Conservation (phyloP, 2,797 vertebrate genomes). For the Nannoperca obscura region DNA sequence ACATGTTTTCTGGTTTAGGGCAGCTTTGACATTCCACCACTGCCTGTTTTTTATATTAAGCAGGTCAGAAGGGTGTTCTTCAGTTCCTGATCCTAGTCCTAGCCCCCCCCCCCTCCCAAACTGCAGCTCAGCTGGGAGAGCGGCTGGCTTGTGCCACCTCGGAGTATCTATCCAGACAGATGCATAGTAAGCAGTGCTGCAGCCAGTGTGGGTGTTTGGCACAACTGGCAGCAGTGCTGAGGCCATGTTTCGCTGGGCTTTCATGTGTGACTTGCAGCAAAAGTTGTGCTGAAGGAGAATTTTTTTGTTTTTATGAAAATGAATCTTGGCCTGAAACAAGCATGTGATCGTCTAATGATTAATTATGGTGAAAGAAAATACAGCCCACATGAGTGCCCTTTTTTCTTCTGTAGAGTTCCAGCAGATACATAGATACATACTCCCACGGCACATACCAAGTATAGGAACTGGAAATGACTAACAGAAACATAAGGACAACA, state of each 20-base stretch:
- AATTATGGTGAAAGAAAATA: slow-evolving; percentile 69
- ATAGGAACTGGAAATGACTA: slow-evolving; percentile 48
- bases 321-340: slow-evolving; percentile 48
- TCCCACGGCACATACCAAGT: slow-evolving; percentile 36
- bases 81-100: slow-evolving; percentile 37
- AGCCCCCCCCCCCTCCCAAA: background rate
- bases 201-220: slow-evolving; percentile 53
- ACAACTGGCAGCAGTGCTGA: slow-evolving; percentile 55
- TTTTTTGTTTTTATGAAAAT: slow-evolving; percentile 42
- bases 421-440: slow-evolving; percentile 20
- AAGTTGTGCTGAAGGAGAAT: slow-evolving; percentile 47
- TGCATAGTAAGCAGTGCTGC: slow-evolving; percentile 55
- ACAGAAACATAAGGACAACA: slow-evolving; percentile 43
- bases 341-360: slow-evolving; percentile 69
- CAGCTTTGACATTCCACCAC: slow-evolving; percentile 36
- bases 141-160: slow-evolving; percentile 38
- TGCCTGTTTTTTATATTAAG: slow-evolving; percentile 52
- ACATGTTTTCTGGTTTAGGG: slow-evolving; percentile 36
- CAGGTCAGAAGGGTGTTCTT: slow-evolving; percentile 48
- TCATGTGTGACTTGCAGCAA: slow-evolving; percentile 58
- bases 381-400: slow-evolving; percentile 32
- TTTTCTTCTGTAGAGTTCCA: slow-evolving; percentile 43
- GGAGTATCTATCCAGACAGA: slow-evolving; percentile 57
- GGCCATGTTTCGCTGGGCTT: slow-evolving; percentile 57
- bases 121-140: slow-evolving; percentile 40